A percentile compares a stretch with the other conserved stretches of the same genome.
phyloP scores from a whole-genome alignment of 1,140 invertebrate species.

The Leptinotarsa lineolata region DNA sequence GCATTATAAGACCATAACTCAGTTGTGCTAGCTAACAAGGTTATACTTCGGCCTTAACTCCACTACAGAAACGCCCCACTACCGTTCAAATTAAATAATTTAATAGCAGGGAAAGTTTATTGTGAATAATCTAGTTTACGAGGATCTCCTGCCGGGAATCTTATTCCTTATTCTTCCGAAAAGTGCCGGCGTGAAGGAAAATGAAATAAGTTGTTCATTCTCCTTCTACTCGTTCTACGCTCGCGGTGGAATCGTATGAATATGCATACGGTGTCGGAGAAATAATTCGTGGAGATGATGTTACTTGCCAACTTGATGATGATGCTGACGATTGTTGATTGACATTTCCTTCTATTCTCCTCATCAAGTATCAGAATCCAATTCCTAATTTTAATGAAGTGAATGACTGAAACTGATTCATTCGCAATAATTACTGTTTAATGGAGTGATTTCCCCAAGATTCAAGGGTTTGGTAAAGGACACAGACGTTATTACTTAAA shows the following conservation, averaged over 20 bases:
- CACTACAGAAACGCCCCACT: conserved; percentile 46
- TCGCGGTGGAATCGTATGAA: background rate
- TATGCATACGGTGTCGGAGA: background rate
- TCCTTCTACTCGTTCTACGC: background rate
- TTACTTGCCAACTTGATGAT: too few relatives aligned
- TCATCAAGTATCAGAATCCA: too few relatives aligned
- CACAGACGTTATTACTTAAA: too few relatives aligned
- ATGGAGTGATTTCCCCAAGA: too few relatives aligned
- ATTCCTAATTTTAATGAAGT: too few relatives aligned
- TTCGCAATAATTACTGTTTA: too few relatives aligned
- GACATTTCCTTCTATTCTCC: too few relatives aligned
- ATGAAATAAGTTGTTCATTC: conserved; percentile 1
- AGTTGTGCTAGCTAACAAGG: conserved; percentile 56
- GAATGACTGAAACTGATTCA: too few relatives aligned
- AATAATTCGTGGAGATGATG: too few relatives aligned
- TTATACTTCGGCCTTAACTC: conserved; percentile 52
- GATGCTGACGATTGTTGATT: too few relatives aligned
- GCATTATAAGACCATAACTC: conserved; percentile 57
- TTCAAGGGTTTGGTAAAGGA: too few relatives aligned
- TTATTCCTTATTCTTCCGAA: conserved; percentile 7
- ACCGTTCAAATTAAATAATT: conserved; percentile 57
- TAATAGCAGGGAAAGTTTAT: conserved; percentile 58
- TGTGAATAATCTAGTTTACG: conserved; percentile 57
- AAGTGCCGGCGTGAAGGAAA: background rate
- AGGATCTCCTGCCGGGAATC: background rate